Evolutionary conservation across 2,113 vertebrate genomes (phyloP), one percentile per base, ranked within the genome.

Genomic region (Bubalus kerabau): DNA sequence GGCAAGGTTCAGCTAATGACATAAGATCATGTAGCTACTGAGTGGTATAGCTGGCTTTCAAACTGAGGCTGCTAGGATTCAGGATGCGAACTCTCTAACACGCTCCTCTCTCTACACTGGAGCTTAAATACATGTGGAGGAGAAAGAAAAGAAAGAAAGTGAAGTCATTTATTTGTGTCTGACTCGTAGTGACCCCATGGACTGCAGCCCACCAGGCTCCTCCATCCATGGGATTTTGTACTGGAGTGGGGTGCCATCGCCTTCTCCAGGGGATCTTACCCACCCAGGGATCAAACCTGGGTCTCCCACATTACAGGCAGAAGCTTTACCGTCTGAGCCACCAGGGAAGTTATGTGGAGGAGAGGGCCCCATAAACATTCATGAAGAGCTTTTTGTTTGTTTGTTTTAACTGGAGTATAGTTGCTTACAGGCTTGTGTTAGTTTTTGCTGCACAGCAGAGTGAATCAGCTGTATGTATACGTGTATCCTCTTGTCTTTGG

Each of bases 131-230:
- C 0, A 2, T 10, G 14, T 48, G 40, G 24, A n/a, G 60, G 76
- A 71, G 64, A 71, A 71, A 2, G 17, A 71, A 36, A 71, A 71
- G 17, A 36, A 21, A 71, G n/a, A 71, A 71, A 71, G 19, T 71
- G 64, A 71, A 2, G 64, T 12, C 5, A 0, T 21, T 71, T 19
- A 71, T n/a, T 36, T 5, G 5, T 36, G n/a, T 23, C 64, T 0
- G 0, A 23, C 64, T 71, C 64, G 21, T 36, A 23, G 64, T 2
- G 1, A 40, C 1, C 19, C 67, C 67, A 23, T 12, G 10, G n/a
- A 71, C 5, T 23, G 19, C 32, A 71, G 64, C 64, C 19, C 9
- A 36, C n/a, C 64, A 71, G n/a, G n/a, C n/a, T 71, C n/a, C 64
- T 71, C 19, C 64, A 36, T 23, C 64, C n/a, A 6, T 71, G n/a